phyloP scores from a whole-genome alignment of 2,797 vertebrate genomes.

The Alfaro cultratus region DNA sequence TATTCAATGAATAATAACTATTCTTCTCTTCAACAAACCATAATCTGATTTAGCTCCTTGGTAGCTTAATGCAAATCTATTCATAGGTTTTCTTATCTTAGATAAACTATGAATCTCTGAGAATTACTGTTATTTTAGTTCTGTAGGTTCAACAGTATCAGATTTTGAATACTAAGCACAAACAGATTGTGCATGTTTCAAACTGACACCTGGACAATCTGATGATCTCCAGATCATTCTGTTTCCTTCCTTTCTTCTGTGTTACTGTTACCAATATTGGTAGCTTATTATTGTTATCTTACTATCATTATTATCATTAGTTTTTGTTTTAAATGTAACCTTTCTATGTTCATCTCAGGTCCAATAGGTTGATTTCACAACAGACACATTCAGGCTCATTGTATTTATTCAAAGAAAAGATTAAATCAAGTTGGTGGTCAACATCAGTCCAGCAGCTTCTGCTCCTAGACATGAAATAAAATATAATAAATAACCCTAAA shows the following conservation, averaged over 20 bases:
- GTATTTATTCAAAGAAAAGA: no score
- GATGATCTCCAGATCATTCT: not conserved
- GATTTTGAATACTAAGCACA: constrained; percentile 1
- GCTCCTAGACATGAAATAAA: no score
- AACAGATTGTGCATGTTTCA: not conserved
- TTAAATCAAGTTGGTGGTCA: no score
- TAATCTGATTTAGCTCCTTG: not conserved
- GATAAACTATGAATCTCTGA: constrained; percentile 1
- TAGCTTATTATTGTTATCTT: no score
- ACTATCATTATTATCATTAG: no score
- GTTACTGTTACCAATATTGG: no score
- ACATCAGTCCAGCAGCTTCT: no score
- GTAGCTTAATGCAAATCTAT: constrained; percentile 21
- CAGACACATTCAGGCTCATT: no score
- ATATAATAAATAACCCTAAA: no score
- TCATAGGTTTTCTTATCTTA: constrained; percentile 18
- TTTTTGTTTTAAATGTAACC: no score
- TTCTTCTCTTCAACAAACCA: not conserved
- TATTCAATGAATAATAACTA: not conserved
- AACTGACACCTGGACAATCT: not conserved
- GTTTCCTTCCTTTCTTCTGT: not conserved
- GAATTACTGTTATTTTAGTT: not conserved
- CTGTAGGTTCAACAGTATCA: not conserved
- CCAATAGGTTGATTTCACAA: no score
- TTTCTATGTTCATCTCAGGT: no score